A percentile compares a stretch with the other conserved stretches of the same genome.
phyloP scores from a whole-genome alignment of 2,888 invertebrate genomes.

The Pollenia amentaria region DNA sequence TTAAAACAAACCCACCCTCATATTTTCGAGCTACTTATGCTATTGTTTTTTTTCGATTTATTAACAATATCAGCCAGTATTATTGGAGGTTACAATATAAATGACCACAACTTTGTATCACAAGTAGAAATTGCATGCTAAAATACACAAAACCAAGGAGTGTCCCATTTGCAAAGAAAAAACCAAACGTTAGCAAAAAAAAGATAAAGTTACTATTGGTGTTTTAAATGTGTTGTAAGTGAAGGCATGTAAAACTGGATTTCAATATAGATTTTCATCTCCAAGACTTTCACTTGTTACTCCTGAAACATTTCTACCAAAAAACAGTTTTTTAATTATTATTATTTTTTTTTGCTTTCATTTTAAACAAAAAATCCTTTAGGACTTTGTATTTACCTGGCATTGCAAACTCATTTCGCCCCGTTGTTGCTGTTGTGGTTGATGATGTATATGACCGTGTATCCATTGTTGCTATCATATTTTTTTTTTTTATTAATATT shows the following conservation, averaged over 20 bases:
- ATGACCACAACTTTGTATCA: slow-evolving; percentile 14
- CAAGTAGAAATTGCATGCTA: slow-evolving; percentile 29
- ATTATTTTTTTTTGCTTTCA: not conserved
- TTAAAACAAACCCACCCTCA: slow-evolving; percentile 58
- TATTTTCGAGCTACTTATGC: not conserved
- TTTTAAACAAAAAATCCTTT: not conserved
- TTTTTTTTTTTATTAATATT: slow-evolving; percentile 66
- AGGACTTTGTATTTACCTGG: slow-evolving; percentile 80
- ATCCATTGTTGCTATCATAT: slow-evolving; percentile 84
- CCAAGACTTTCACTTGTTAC: slow-evolving; percentile 62
- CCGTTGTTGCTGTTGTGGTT: slow-evolving; percentile 72
- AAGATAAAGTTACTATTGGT: slow-evolving; percentile 39
- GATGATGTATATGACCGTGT: slow-evolving; percentile 82
- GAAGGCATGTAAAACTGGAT: slow-evolving; percentile 60
- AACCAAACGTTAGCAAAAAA: not conserved
- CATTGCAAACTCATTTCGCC: slow-evolving; percentile 83
- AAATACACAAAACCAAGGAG: slow-evolving; percentile 57
- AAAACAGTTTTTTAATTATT: not conserved
- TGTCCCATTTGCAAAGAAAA: slow-evolving; percentile 56
- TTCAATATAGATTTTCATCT: slow-evolving; percentile 39
- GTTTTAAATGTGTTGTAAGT: slow-evolving; percentile 28
- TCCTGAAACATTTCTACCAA: slow-evolving; percentile 4
- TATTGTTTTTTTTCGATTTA: not conserved
- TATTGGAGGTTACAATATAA: slow-evolving; percentile 45
- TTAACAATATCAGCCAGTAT: slow-evolving; percentile 1